These are phyloP conservation scores for Festucalex cinctus DNA, from an alignment of 2,113 vertebrate genomes.

Conservation along the genomic window DNA sequence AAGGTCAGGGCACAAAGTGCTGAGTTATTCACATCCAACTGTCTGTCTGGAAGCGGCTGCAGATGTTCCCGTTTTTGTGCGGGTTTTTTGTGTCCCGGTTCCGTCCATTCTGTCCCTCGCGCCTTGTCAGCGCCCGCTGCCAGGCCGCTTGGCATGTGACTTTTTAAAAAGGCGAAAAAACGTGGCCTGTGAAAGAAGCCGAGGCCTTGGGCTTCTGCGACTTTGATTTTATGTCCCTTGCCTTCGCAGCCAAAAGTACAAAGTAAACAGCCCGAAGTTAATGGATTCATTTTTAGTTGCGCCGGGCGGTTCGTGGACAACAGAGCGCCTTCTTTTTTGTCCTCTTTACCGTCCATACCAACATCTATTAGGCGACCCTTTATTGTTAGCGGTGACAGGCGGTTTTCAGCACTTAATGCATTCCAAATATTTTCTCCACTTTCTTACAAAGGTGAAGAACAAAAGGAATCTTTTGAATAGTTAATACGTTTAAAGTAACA, in stretches of 20 bases:
- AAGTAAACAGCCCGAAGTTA: conserved; percentile 75
- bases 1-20: conserved; percentile 82
- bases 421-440: conserved; percentile 70
- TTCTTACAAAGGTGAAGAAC: conserved; percentile 44
- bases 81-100: conserved; percentile 66
- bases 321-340: conserved; percentile 69
- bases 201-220: conserved; percentile 66
- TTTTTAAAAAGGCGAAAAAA: conserved; percentile 70
- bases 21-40: conserved; percentile 87
- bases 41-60: conserved; percentile 78
- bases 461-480: conserved; percentile 59
- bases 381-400: conserved; percentile 69
- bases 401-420: conserved; percentile 66
- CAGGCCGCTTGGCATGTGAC: conserved; percentile 65
- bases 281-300: conserved; percentile 77
- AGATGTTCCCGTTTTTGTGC: conserved; percentile 80
- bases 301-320: conserved; percentile 63
- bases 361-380: conserved; percentile 68
- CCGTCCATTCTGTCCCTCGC: conserved; percentile 37
- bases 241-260: conserved; percentile 73
- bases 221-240: conserved; percentile 54
- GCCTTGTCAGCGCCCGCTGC: conserved; percentile 62
- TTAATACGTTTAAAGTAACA: conserved; percentile 60
- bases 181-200: conserved; percentile 63
- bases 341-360: conserved; percentile 60